phyloP scores from a whole-genome alignment of 2,113 vertebrate species.

The Zingel zingel region DNA sequence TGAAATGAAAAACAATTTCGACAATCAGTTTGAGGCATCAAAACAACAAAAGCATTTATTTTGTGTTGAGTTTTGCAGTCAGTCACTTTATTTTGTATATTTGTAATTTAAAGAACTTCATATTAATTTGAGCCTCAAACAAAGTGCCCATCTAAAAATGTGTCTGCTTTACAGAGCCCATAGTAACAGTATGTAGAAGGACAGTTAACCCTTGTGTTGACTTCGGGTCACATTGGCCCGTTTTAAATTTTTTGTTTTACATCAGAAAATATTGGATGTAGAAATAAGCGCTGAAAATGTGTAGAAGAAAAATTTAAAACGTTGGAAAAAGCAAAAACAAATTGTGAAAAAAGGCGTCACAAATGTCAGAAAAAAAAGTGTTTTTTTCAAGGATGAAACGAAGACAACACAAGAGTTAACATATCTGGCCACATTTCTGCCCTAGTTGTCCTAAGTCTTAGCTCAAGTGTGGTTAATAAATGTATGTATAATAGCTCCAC shows the following conservation, averaged over 20 bases:
- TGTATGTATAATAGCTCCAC: slow-evolving; percentile 40
- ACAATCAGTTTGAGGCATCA: slow-evolving; percentile 65
- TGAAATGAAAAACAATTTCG: slow-evolving; percentile 1
- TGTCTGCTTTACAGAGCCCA: slow-evolving; percentile 7
- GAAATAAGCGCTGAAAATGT: too few relatives aligned
- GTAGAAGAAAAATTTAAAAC: too few relatives aligned
- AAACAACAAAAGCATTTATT: slow-evolving; percentile 38
- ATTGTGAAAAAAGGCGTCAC: too few relatives aligned
- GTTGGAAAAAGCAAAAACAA: too few relatives aligned
- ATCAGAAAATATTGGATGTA: too few relatives aligned
- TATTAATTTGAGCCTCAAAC: slow-evolving; percentile 40
- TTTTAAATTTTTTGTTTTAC: too few relatives aligned
- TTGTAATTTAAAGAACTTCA: slow-evolving; percentile 45
- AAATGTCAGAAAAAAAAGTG: too few relatives aligned
- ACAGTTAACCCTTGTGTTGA: too few relatives aligned
- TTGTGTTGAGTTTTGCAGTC: slow-evolving; percentile 34
- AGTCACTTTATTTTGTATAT: slow-evolving; percentile 58
- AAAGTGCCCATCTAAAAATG: slow-evolving; percentile 34
- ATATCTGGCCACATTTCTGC: slow-evolving; percentile 23
- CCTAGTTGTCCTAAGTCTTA: slow-evolving; percentile 34
- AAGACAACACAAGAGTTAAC: too few relatives aligned
- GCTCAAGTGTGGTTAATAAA: slow-evolving; percentile 39
- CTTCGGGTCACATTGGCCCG: too few relatives aligned
- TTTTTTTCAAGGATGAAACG: too few relatives aligned
- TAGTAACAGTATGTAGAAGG: neutral